Conservation (phyloP, 1,140 invertebrate genomes). For the Drosophila watanabei region DNA sequence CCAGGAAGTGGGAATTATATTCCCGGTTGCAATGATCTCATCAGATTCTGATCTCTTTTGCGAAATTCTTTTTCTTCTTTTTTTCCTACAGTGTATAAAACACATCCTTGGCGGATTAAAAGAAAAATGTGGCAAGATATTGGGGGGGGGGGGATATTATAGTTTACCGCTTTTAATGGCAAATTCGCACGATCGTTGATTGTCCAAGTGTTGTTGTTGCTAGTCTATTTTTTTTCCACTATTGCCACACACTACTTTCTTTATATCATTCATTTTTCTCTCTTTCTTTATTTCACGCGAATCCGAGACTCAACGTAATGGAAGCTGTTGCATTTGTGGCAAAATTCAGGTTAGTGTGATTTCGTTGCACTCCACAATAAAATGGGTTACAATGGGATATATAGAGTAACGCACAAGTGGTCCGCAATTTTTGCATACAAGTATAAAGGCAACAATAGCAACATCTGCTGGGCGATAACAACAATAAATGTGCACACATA, state of each 20-base stretch:
- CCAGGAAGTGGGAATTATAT: constrained; percentile 6
- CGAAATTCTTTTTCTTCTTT: not conserved
- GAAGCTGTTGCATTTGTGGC: constrained; percentile 75
- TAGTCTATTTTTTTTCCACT: constrained; percentile 37
- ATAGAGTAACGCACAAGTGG: constrained; percentile 63
- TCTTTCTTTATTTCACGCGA: constrained; percentile 28
- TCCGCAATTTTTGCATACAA: constrained; percentile 44
- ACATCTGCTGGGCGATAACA: constrained; percentile 73
- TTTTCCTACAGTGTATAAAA: not conserved
- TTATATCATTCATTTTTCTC: constrained; percentile 38
- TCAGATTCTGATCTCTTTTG: not conserved
- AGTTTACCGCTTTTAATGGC: constrained; percentile 48
- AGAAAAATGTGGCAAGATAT: constrained; percentile 8
- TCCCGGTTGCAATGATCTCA: constrained; percentile 3
- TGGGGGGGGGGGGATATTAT: constrained; percentile 7
- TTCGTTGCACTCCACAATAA: constrained; percentile 65
- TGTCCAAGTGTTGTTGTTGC: constrained; percentile 26
- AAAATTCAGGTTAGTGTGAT: constrained; percentile 81
- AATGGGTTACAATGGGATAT: constrained; percentile 68
- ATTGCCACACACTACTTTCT: constrained; percentile 42
- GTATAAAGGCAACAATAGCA: constrained; percentile 46
- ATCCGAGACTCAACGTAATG: constrained; percentile 64
- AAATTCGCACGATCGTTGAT: constrained; percentile 61
- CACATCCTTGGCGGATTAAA: constrained; percentile 11
- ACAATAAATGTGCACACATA: constrained; percentile 41